Base-by-base conservation (phyloP, 2,888 invertebrate species). In the Therioaphis trifolii region DNA sequence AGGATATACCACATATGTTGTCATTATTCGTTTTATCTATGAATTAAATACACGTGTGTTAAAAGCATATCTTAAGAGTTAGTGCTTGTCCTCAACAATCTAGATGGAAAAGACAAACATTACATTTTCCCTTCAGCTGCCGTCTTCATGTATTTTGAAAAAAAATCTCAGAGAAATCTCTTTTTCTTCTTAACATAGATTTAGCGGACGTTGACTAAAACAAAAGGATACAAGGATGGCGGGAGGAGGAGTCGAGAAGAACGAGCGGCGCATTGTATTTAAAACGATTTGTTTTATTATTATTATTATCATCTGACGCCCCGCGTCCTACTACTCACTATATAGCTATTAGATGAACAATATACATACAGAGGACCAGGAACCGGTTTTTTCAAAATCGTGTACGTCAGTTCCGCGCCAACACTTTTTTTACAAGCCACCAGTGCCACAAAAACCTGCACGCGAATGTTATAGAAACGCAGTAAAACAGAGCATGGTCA, bases 311-410 rank as follows among this genome's bases (percentile, higher is more conserved):
- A 21, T 58, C 24, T 24, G n/a, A 35, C 35, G 35, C 5, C 35
- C 4, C 9, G 2, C 0, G 21, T n/a, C n/a, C n/a, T n/a, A n/a
- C 18, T 24, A 24, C 35, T 24, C 40, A 9, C n/a, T 24, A 21
- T 55, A 55, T n/a, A 49, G n/a, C n/a, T n/a, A n/a, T n/a, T n/a
- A n/a, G n/a, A n/a, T n/a, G n/a, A n/a, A 35, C 35, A 5, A 52
- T 74, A 9, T 35, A 49, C 1, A 68, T 68, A 35, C n/a, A 4
- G 46, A 35, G 52, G 35, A 40, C 68, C 27, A 29, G 18, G 4
- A 80, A 82, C 82, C 72, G 74, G 82, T 82, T 80, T 82, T 29
- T 11, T 72, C 24, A 52, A 63, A 82, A 74, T 63, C 82, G 35
- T 74, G 49, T 35, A 52, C 27, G 29, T 2, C 58, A 29, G 71